These are phyloP conservation scores for Sebastes ruberrimus DNA, from an alignment of 2,797 vertebrate species.

Conservation along the genomic window DNA sequence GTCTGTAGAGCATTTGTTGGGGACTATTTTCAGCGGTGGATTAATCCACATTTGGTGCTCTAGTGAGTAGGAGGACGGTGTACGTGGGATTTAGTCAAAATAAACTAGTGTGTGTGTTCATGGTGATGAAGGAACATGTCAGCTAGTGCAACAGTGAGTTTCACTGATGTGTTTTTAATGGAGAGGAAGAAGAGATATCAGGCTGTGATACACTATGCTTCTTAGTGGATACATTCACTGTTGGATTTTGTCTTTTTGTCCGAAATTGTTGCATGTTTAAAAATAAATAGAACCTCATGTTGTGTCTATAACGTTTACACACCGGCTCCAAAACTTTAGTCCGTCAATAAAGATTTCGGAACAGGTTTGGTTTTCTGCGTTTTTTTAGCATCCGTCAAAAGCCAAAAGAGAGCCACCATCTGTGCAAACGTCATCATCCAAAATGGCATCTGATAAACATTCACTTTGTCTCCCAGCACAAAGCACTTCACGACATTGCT, in stretches of 20 bases:
- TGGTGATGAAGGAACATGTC: not conserved
- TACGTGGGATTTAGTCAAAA: not conserved
- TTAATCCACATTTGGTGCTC: not conserved
- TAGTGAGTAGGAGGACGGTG: not conserved
- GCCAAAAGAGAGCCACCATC: too few species aligned
- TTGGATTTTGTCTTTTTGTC: too few species aligned
- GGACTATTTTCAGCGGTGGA: not conserved
- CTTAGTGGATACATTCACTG: not conserved
- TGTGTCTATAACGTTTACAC: too few species aligned
- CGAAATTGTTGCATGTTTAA: too few species aligned
- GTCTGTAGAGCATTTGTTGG: not conserved
- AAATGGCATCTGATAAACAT: not conserved
- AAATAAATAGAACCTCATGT: too few species aligned
- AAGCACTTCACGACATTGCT: not conserved
- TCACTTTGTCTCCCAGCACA: not conserved
- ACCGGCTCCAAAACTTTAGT: too few species aligned
- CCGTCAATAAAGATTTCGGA: too few species aligned
- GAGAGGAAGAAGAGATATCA: too few species aligned
- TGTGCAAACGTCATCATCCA: too few species aligned
- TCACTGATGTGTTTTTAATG: too few species aligned
- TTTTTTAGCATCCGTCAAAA: too few species aligned
- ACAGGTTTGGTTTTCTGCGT: too few species aligned
- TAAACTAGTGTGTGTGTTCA: not conserved
- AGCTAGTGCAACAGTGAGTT: rapidly evolving
- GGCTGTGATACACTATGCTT: not conserved